Conservation (phyloP, 1,140 invertebrate genomes). For the Teleopsis dalmanni region DNA sequence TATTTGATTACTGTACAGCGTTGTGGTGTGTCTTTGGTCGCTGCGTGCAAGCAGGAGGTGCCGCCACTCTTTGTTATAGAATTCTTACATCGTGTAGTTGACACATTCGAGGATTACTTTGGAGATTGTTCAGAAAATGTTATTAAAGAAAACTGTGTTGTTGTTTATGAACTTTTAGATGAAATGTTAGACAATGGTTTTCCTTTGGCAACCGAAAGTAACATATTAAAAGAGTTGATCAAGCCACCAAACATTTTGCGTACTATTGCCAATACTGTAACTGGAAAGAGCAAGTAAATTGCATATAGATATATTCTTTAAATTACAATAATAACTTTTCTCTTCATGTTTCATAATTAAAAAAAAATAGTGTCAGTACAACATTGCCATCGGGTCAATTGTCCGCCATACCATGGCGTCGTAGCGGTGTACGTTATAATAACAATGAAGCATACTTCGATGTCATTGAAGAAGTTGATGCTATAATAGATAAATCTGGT, state of each 20-base stretch:
- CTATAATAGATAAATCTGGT: conserved; percentile 94
- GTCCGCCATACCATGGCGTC: conserved; percentile 96
- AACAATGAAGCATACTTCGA: conserved; percentile 99
- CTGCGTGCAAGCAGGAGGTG: conserved; percentile 94
- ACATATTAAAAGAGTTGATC: conserved; percentile 97
- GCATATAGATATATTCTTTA: not conserved
- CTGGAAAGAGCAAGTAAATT: conserved; percentile 90
- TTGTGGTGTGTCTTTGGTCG: conserved; percentile 89
- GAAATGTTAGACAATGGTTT: conserved; percentile 99
- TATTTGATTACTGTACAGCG: conserved; percentile 94
- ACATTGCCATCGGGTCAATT: conserved; percentile 91
- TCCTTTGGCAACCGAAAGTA: conserved; percentile 95
- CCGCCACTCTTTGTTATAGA: conserved; percentile 97
- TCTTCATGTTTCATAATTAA: conserved; percentile 4
- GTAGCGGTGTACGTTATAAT: conserved; percentile 97
- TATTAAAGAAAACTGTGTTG: conserved; percentile 98
- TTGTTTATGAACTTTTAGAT: conserved; percentile 96
- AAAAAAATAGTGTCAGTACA: conserved; percentile 73
- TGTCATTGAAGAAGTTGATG: conserved; percentile 97
- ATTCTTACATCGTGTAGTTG: conserved; percentile 94
- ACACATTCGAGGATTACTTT: conserved; percentile 73
- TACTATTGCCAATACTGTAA: conserved; percentile 96
- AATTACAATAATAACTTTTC: not conserved
- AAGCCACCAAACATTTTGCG: conserved; percentile 97
- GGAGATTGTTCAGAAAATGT: conserved; percentile 91